Evolutionary conservation across 2,797 vertebrate species (phyloP).

Genomic region (Peromyscus nudipes): DNA sequence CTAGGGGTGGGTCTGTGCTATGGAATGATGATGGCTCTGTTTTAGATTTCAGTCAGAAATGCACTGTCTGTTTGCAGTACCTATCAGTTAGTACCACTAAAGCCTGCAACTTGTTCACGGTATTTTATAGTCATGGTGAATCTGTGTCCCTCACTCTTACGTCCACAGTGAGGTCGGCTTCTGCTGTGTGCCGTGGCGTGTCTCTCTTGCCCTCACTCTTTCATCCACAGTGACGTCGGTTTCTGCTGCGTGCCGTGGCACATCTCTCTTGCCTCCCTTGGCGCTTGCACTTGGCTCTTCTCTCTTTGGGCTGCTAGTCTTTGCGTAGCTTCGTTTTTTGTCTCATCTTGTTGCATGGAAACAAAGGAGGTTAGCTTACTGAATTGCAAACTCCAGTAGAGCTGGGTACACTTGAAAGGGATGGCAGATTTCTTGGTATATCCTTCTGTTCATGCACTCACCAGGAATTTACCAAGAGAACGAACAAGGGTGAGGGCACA

Average conservation of each 20-base stretch:
- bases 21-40: not conserved
- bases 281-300: not conserved
- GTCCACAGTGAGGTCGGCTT: not conserved
- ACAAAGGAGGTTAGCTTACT: not conserved
- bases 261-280: not conserved
- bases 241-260: not conserved
- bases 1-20: not conserved
- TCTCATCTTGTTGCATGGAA: not conserved
- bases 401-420: not conserved
- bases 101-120: not conserved
- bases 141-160: not conserved
- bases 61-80: not conserved
- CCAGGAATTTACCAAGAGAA: not conserved
- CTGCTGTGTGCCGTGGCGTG: rapidly evolving
- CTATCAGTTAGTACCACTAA: not conserved
- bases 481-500: not conserved
- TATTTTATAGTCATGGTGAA: not conserved
- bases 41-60: not conserved
- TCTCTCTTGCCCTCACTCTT: not conserved
- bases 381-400: not conserved
- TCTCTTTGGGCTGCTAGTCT: not conserved
- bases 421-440: not conserved
- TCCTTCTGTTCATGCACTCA: not conserved
- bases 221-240: not conserved
- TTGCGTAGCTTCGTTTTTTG: not conserved